Base-by-base conservation (phyloP, 2,113 vertebrate genomes). In the Sialia sialis region DNA sequence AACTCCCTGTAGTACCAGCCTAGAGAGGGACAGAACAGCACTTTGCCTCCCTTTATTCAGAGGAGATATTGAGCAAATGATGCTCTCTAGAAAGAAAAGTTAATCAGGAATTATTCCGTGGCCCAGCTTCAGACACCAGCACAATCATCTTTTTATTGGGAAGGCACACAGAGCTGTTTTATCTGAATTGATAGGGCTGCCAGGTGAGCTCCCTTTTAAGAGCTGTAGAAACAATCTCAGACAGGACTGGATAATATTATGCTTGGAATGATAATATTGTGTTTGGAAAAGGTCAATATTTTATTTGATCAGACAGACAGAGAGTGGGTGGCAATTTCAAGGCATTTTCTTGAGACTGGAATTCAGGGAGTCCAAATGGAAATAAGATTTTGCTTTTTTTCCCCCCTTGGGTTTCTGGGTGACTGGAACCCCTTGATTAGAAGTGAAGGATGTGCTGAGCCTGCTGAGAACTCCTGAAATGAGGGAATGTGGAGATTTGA, bases 281-380 rank as follows among this genome's bases (percentile, higher is more conserved):
- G 80, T 59, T 95, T 84, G 41, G 83, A 96, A 90, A 95, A 94
- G 68, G 82, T 89, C 91, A 91, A 70, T 97, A 96, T 96, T 97
- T 96, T 95, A 97, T 85, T 97, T 91, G 85, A 94, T 97, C 89
- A 70, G 91, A 74, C 83, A 96, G 93, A 82, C 89, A 52, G 89
- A 93, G 93, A 93, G 96, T 95, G 97, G 95, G 94, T 96, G 97
- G 96, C 81, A 95, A 94, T 93, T 94, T 56, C 77, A 92, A 68
- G 84, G 91, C 56, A 62, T 92, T 97, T 94, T 79, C 94, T 93
- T 38, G 54, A 95, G 87, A 44, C 58, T 87, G 95, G 95, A 95
- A 96, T 96, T 90, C 77, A 67, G 56, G 54, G 87, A 84, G 60
- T 60, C 89, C 78, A 73, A 83, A 69, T 2, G 14, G 93, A 93